Base-by-base conservation (phyloP, 2,888 invertebrate species). In the Iselma pallidipennis region DNA sequence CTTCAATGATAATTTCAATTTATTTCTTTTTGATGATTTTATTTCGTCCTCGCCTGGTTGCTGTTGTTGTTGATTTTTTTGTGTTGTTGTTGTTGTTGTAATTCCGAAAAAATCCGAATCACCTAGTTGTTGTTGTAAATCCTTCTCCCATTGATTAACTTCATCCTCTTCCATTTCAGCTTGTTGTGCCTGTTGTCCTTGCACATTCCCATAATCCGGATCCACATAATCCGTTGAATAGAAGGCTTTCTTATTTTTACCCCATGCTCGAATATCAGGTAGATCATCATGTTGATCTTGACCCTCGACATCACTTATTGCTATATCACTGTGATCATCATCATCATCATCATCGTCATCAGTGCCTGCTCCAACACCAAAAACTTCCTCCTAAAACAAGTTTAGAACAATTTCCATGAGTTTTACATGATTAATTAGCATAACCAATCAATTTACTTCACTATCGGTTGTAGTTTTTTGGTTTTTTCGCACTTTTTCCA, bases 211-310 rank as follows among this genome's bases (percentile, higher is more conserved):
- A 83, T 91, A 94, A 81, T 95, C 95, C 73, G 90, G 88, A 83
- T 96, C 96, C 14, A 94, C 89, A 81, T 92, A 95, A 83, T 96
- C 95, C 0, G 95, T 92, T 54, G 91, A 88, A 82, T 95, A 96
- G 79, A 88, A 97, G 31, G 87, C 85, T 61, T 84, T 86, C 72
- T 91, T 91, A 69, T 89, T 90, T 75, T 88, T 90, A 49, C 96
- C 96, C 96, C 96, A 96, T 19, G 95, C 94, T 81, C 91, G 90
- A 2, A 88, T 85, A 79, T 94, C 88, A 0, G 94, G 94, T 66
- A 94, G 82, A 74, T 89, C 87, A 77, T 88, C 88, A 73, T 89
- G 88, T 25, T 85, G 84, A 65, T 87, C 85, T 68, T 89, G 87
- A 0, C 89, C 90, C 78, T 94, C 94, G 9, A 94, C 87, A 80